Conservation (phyloP, 1,140 invertebrate species). For the Propsilocerus akamusi region DNA sequence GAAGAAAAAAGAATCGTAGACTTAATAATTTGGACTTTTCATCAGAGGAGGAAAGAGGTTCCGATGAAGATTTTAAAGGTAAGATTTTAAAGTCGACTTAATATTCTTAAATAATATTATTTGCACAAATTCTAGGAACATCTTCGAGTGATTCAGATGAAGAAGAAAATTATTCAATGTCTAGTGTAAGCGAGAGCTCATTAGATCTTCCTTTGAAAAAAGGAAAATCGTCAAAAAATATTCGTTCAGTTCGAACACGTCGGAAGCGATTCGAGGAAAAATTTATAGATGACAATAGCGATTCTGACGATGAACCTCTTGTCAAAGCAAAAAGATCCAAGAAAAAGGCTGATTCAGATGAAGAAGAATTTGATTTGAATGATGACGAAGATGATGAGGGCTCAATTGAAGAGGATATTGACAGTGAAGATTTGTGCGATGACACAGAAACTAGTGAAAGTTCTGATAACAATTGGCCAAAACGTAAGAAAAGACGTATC, state of each 20-base stretch:
- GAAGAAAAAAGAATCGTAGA: constrained; percentile 48
- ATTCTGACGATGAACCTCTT: neutral
- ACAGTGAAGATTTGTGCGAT: constrained; percentile 32
- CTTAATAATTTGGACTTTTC: constrained; percentile 65
- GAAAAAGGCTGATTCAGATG: constrained; percentile 8
- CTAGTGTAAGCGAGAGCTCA: neutral
- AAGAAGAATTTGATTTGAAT: constrained; percentile 17
- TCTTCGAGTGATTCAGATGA: constrained; percentile 12
- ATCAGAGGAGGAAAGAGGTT: constrained; percentile 57
- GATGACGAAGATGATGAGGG: constrained; percentile 14
- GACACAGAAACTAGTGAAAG: constrained; percentile 18
- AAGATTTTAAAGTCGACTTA: neutral
- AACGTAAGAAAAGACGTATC: constrained; percentile 16
- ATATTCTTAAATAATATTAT: neutral
- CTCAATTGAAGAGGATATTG: constrained; percentile 28
- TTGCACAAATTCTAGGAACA: neutral
- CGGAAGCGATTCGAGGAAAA: constrained; percentile 20
- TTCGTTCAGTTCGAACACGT: constrained; percentile 15
- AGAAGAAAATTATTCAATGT: constrained; percentile 14
- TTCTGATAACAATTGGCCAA: constrained; percentile 18
- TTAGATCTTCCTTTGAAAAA: constrained; percentile 6
- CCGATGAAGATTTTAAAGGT: constrained; percentile 71
- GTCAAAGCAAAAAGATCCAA: neutral
- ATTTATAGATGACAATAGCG: constrained; percentile 17
- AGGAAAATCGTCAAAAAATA: constrained; percentile 15